A percentile compares a stretch with the other conserved stretches of the same genome.
Evolutionary conservation across 2,113 vertebrate species (phyloP).

Genomic region (Laticauda colubrina): DNA sequence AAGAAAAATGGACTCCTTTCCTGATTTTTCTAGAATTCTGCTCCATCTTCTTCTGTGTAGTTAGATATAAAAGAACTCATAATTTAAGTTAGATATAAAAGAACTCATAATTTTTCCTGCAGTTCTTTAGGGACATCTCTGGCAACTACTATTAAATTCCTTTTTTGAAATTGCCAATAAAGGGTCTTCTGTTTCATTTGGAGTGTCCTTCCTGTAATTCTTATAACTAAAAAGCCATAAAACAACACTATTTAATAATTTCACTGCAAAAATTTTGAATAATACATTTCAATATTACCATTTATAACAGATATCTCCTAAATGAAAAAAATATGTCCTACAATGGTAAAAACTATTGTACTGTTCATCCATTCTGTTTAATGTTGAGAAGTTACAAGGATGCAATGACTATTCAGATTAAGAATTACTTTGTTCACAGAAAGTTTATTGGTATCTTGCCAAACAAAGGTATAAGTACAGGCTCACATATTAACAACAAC

Average conservation of each 20-base stretch:
- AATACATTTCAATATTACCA: not conserved
- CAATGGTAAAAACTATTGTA: not conserved
- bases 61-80: slow-evolving; percentile 4
- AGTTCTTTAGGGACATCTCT: not conserved
- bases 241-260: not conserved
- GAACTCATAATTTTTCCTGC: slow-evolving; percentile 15
- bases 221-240: not conserved
- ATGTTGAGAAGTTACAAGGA: not conserved
- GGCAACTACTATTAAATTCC: not conserved
- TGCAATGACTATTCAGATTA: not conserved
- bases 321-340: not conserved
- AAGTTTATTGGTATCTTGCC: not conserved
- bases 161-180: not conserved
- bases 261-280: not conserved
- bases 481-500: not conserved
- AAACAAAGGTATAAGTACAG: not conserved
- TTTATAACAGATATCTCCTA: not conserved
- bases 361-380: not conserved
- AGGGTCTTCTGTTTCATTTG: not conserved
- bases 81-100: not conserved
- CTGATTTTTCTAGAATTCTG: slow-evolving; percentile 26
- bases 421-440: not conserved
- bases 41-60: not conserved
- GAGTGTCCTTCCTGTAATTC: slow-evolving; percentile 9
- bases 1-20: slow-evolving; percentile 1